These are phyloP conservation scores for Platysternon megacephalum DNA, from an alignment of 2,113 vertebrate species.

Conservation along the genomic window DNA sequence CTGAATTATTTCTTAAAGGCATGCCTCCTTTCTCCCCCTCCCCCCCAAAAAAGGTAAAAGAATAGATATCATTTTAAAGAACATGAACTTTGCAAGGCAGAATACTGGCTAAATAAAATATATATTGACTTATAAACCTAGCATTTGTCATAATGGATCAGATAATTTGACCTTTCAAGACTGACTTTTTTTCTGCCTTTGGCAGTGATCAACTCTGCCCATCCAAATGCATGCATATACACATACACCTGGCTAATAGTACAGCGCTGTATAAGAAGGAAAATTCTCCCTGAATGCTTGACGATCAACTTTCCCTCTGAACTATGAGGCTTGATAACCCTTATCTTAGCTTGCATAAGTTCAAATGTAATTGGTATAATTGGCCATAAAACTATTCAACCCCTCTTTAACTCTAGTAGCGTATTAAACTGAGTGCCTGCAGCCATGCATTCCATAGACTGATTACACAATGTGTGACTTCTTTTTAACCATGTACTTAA, in stretches of 20 bases:
- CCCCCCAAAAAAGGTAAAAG: background rate
- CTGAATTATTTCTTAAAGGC: background rate
- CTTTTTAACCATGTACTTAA: background rate
- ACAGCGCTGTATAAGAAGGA: background rate
- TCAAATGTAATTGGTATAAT: background rate
- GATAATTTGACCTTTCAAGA: background rate
- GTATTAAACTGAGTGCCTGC: background rate
- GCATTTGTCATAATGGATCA: background rate
- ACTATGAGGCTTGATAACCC: background rate
- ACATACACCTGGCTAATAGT: background rate
- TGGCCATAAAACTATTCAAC: background rate
- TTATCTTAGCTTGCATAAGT: background rate
- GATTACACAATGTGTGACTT: background rate
- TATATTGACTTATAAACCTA: background rate
- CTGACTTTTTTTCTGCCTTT: background rate
- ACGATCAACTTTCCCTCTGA: conserved; percentile 3
- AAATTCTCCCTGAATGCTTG: background rate
- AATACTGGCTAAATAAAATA: background rate
- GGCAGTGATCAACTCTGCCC: accelerated
- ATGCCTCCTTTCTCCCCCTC: background rate
- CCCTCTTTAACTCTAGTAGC: background rate
- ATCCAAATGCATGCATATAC: background rate
- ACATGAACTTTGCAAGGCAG: background rate
- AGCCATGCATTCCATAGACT: background rate
- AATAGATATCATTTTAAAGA: background rate